Evolutionary conservation across 2,888 invertebrate genomes (phyloP), one percentile per base, ranked within the genome.

Genomic region (Eugnorisma glareosa): DNA sequence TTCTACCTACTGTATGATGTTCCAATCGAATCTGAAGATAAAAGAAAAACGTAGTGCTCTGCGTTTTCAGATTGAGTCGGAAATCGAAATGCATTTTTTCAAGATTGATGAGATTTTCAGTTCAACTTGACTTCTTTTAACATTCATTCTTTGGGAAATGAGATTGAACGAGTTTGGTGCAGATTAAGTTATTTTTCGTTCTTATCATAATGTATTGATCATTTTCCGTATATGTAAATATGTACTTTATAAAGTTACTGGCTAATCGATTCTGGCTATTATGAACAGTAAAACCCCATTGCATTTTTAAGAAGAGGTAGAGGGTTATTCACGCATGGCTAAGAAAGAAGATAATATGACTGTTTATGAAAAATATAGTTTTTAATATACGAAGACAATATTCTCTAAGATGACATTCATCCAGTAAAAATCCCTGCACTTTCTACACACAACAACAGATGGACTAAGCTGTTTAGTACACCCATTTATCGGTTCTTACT

Each of bases 41-140:
- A 72, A 73, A 67, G 64, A 66, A 82, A 54, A 68, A 24, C 35
- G 13, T 72, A 64, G 10, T 67, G 6, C 35, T 43, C 43, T 43
- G 18, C 40, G 67, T 69, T 83, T 78, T 24, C 67, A 74, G 63
- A 70, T 84, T 66, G 84, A 71, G 54, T 75, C 72, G 78, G 83
- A 86, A 84, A 84, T 86, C 63, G 86, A 82, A 78, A 78, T 82
- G 78, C 86, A 86, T 78, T 78, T 86, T 85, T 84, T 75, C 72
- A 78, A 82, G 86, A 86, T 86, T 84, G 83, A 86, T 86, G 83
- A 84, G 75, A 45, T 64, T 75, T 73, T 77, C 70, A 63, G 69
- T 86, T 73, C 59, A 63, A 31, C 67, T 48, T 64, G 59, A 75
- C 54, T 86, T 83, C 64, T 82, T 86, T 84, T 73, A 73, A 48